Evolutionary conservation across 2,113 vertebrate species (phyloP), one percentile per base, ranked within the genome.

Genomic region (Scolopax mira): DNA sequence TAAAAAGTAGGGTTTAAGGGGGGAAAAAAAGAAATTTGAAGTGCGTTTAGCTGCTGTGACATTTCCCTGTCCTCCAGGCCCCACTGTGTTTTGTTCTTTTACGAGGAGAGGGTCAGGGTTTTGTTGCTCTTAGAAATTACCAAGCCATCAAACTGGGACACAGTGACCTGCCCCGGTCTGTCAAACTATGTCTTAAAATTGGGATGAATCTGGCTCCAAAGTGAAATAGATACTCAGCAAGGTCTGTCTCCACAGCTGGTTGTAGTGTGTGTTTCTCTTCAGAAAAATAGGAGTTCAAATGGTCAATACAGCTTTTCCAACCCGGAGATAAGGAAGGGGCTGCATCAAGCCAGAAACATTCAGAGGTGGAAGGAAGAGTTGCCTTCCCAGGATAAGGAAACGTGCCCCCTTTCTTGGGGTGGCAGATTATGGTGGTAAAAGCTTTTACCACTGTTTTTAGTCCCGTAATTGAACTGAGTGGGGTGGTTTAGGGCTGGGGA

Each of bases 71-170:
- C 51, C 77, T 79, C n/a, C 57, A 51, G 39, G 65, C 35, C 55
- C 52, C 8, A 10, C 0, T 0, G 18, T 4, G 57, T 10, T 83
- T 70, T 46, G 6, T 61, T 74, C 57, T 67, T 51, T 11, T 22
- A 4, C 69, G 33, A 73, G 51, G 71, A 61, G 35, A 57, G 3
- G 0, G 15, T 5, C 14, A 6, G 57, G 44, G 46, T 67, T 81
- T 61, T 70, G 10, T 79, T 82, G 79, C 61, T 78, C 51, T 39
- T 48, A 61, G 55, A 28, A 61, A 51, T 57, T 4, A 25, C 5
- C 46, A 46, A 61, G 46, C 17, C 30, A 1, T 55, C 37, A 42
- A 67, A 66, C 8, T 49, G 74, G 70, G 74, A 49, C 42, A 8
- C 24, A 6, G 15, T 18, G 55, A 73, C 55, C 73, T 70, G 60